Evolutionary conservation across 2,113 vertebrate species (phyloP).

Genomic region (Brachyhypopomus occidentalis): DNA sequence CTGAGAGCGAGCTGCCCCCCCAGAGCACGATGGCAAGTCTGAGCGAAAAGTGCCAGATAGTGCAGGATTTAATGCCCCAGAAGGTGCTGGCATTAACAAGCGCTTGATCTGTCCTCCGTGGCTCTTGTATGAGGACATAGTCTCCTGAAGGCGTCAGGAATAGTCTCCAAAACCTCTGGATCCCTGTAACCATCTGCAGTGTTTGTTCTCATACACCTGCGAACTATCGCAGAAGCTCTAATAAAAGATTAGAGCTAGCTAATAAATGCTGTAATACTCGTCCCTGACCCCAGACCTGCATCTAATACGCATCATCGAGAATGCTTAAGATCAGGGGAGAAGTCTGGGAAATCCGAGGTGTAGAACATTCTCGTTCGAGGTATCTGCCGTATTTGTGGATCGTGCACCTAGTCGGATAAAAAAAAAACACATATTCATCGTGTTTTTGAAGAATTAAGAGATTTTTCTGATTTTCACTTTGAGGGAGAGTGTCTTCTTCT

Average conservation of each 20-base stretch:
- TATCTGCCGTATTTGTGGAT: neutral
- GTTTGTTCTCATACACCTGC: neutral
- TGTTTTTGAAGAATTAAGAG: neutral
- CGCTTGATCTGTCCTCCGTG: constrained; percentile 12
- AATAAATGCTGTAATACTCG: neutral
- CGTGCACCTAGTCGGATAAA: neutral
- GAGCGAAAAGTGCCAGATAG: neutral
- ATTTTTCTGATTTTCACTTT: neutral
- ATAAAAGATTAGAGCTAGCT: too few relatives aligned
- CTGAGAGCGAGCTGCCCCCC: neutral
- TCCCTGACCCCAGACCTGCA: neutral
- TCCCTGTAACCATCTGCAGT: neutral
- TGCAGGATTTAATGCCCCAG: constrained; percentile 16
- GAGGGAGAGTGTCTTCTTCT: neutral
- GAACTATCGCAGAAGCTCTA: neutral
- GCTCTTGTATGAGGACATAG: neutral
- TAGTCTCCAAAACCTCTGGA: neutral
- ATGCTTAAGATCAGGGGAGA: neutral
- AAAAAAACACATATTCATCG: neutral
- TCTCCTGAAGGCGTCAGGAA: neutral
- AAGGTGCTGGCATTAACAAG: too few relatives aligned
- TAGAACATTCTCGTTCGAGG: neutral
- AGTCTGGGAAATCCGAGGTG: neutral
- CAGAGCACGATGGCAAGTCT: neutral
- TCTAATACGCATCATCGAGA: neutral